phyloP scores from a whole-genome alignment of 2,113 vertebrate species.

The Bolborhynchus lineola region DNA sequence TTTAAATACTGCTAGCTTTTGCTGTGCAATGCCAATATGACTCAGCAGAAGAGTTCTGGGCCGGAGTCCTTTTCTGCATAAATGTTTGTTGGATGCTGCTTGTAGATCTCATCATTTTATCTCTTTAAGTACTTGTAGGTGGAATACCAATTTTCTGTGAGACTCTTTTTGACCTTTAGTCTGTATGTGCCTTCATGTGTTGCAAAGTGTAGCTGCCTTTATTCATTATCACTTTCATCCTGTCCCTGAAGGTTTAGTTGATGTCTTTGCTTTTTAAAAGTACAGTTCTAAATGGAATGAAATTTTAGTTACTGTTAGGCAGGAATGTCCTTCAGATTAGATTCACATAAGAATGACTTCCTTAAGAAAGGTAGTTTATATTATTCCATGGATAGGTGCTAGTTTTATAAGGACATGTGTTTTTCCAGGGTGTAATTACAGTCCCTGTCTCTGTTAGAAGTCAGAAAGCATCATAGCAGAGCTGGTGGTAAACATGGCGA shows the following conservation, averaged over 20 bases:
- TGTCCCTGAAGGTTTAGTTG: background rate
- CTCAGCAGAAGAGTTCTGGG: background rate
- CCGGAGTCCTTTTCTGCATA: background rate
- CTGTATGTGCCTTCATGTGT: background rate
- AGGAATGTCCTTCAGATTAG: background rate
- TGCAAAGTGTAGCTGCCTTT: background rate
- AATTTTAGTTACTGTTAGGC: background rate
- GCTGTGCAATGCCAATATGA: background rate
- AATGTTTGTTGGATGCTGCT: background rate
- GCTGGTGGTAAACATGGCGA: rapidly evolving
- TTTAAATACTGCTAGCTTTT: background rate
- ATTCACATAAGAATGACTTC: background rate
- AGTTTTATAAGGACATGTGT: background rate
- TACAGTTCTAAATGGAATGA: background rate
- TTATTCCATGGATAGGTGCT: background rate
- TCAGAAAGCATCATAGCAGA: background rate
- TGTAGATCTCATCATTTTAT: background rate
- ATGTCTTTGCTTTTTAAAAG: background rate
- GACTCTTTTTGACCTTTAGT: background rate
- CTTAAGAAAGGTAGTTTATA: background rate
- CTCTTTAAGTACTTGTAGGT: background rate
- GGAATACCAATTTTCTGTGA: background rate
- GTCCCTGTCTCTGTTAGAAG: background rate
- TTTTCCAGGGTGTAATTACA: background rate
- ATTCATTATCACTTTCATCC: background rate